Conservation (phyloP, 2,888 invertebrate genomes). For the Nasonia oneida region DNA sequence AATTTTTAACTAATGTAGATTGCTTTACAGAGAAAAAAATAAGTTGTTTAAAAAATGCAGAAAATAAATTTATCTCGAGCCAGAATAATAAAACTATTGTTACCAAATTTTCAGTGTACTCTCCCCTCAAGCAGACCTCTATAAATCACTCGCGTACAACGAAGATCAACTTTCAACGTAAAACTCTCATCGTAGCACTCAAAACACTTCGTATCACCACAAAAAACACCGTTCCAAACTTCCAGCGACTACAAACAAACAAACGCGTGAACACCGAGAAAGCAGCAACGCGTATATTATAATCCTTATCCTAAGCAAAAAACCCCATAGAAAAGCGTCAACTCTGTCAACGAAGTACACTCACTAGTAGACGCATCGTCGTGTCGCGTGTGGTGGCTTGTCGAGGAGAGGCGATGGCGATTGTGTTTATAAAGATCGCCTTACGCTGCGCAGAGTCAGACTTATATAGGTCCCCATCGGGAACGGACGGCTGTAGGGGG, state of each 20-base stretch:
- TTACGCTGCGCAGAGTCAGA: constrained; percentile 66
- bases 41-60: neutral
- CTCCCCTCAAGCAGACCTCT: neutral
- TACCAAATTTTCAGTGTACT: neutral
- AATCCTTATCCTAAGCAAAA: neutral
- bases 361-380: constrained; percentile 74
- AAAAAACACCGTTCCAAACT: no score
- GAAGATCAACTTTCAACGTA: no score
- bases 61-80: neutral
- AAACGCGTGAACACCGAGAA: neutral
- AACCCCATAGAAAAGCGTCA: neutral
- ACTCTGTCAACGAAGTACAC: constrained; percentile 63
- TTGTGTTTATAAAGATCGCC: constrained; percentile 75
- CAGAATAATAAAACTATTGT: neutral
- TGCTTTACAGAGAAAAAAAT: no score
- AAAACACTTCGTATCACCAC: no score
- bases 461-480: constrained; percentile 75
- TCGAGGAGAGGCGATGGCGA: constrained; percentile 72
- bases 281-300: neutral
- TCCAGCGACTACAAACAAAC: neutral
- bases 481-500: constrained; percentile 71
- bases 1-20: no score
- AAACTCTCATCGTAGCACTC: no score
- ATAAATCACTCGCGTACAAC: no score
- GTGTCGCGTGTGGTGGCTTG: constrained; percentile 57